These are phyloP conservation scores for Ephestia elutella DNA, from an alignment of 1,140 invertebrate genomes.

Conservation along the genomic window DNA sequence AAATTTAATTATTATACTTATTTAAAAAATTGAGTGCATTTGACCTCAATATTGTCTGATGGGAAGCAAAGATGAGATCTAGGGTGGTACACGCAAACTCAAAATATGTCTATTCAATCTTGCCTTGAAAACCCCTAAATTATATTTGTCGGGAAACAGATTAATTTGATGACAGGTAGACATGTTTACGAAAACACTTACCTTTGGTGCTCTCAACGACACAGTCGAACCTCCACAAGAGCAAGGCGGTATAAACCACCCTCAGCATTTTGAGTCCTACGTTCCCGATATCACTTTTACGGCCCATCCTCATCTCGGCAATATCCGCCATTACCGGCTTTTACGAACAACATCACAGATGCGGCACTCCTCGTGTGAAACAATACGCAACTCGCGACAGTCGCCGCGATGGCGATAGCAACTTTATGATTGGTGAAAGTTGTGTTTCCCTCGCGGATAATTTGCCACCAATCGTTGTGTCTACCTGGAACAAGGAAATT, in stretches of 20 bases:
- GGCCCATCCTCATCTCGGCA: conserved; percentile 43
- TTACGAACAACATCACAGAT: conserved; percentile 47
- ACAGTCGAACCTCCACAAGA: conserved; percentile 59
- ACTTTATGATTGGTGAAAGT: conserved; percentile 8
- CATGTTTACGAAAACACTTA: conserved; percentile 31
- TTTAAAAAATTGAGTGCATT: too few relatives aligned
- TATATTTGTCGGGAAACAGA: too few relatives aligned
- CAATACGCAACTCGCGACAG: conserved; percentile 12
- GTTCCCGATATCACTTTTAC: conserved; percentile 37
- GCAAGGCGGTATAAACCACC: conserved; percentile 45
- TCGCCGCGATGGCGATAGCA: conserved; percentile 7
- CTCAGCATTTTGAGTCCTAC: conserved; percentile 57
- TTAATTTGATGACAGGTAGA: too few relatives aligned
- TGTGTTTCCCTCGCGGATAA: neutral
- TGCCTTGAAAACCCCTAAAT: too few relatives aligned
- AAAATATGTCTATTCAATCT: too few relatives aligned
- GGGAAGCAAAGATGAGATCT: too few relatives aligned
- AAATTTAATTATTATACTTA: too few relatives aligned
- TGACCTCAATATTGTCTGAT: too few relatives aligned
- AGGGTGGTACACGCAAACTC: too few relatives aligned
- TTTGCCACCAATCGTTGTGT: neutral
- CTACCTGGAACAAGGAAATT: conserved; percentile 17
- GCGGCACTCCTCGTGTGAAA: conserved; percentile 26
- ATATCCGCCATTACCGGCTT: conserved; percentile 39
- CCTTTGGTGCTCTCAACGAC: conserved; percentile 63